phyloP scores from a whole-genome alignment of 2,113 vertebrate species.

The Neotragus pygmaeus region DNA sequence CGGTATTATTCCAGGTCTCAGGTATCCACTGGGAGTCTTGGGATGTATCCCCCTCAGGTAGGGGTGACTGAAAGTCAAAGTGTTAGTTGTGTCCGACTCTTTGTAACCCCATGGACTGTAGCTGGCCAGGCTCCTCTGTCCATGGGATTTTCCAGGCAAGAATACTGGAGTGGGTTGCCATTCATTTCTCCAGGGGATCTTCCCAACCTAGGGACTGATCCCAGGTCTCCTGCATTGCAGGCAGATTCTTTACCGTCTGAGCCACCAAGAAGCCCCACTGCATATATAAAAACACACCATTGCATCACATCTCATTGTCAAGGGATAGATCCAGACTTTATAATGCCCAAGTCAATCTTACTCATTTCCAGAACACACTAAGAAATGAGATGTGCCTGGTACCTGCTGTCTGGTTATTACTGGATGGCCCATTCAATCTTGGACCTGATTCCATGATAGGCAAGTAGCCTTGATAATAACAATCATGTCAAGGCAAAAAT shows the following conservation, averaged over 20 bases:
- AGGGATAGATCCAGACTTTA: background rate
- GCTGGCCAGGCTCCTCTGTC: background rate
- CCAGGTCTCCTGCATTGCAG: background rate
- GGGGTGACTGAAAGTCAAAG: background rate
- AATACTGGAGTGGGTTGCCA: background rate
- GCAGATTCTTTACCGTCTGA: background rate
- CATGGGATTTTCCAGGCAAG: background rate
- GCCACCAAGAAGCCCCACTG: background rate
- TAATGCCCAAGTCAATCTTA: background rate
- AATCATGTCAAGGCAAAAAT: background rate
- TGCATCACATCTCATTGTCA: background rate
- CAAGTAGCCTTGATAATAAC: background rate
- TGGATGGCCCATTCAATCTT: background rate
- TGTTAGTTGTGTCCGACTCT: background rate
- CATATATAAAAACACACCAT: background rate
- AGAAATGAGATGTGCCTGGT: background rate
- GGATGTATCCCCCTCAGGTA: background rate
- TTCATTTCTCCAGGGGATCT: background rate
- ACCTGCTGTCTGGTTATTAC: background rate
- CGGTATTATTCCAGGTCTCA: background rate
- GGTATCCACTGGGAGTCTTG: background rate
- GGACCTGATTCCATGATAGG: background rate
- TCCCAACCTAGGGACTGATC: fast-evolving
- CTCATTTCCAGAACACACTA: conserved; percentile 19
- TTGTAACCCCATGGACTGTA: background rate